These are phyloP conservation scores for Tachysurus vachellii DNA, from an alignment of 2,113 vertebrate species.

Conservation along the genomic window DNA sequence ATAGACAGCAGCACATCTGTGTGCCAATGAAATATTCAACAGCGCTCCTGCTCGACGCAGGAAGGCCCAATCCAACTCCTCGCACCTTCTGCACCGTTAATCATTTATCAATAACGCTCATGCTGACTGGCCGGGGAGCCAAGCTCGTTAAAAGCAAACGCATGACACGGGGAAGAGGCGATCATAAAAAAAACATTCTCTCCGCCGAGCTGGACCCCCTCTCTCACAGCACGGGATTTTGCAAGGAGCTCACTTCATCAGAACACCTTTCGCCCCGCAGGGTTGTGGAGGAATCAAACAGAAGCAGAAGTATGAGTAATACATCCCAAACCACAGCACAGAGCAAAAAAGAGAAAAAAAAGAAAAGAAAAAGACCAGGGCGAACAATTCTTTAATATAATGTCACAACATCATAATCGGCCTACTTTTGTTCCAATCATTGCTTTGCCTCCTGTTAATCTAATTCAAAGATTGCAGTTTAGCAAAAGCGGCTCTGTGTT, in stretches of 20 bases:
- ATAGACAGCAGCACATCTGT: slow-evolving; percentile 80
- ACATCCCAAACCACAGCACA: slow-evolving; percentile 31
- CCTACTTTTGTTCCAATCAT: background rate
- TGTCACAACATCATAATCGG: background rate
- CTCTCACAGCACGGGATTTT: slow-evolving; percentile 24
- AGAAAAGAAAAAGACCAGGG: background rate
- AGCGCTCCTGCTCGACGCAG: slow-evolving; percentile 71
- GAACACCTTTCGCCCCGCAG: slow-evolving; percentile 41
- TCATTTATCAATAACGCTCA: slow-evolving; percentile 79
- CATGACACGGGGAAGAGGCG: slow-evolving; percentile 65
- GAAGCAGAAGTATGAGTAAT: slow-evolving; percentile 41
- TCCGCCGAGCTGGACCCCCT: slow-evolving; percentile 55
- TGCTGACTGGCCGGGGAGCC: slow-evolving; percentile 64
- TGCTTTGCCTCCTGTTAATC: slow-evolving; percentile 3
- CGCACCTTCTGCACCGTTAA: slow-evolving; percentile 76
- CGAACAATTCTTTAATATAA: background rate
- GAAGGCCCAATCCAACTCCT: slow-evolving; percentile 67
- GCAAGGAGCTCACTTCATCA: slow-evolving; percentile 48
- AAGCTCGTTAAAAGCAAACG: slow-evolving; percentile 72
- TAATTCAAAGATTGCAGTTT: background rate
- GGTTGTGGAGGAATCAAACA: slow-evolving; percentile 45
- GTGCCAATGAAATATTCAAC: slow-evolving; percentile 79
- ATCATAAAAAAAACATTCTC: slow-evolving; percentile 75
- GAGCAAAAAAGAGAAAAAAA: background rate
- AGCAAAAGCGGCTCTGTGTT: background rate